Conservation (phyloP, 2,797 vertebrate genomes). For the Borostomias antarcticus region DNA sequence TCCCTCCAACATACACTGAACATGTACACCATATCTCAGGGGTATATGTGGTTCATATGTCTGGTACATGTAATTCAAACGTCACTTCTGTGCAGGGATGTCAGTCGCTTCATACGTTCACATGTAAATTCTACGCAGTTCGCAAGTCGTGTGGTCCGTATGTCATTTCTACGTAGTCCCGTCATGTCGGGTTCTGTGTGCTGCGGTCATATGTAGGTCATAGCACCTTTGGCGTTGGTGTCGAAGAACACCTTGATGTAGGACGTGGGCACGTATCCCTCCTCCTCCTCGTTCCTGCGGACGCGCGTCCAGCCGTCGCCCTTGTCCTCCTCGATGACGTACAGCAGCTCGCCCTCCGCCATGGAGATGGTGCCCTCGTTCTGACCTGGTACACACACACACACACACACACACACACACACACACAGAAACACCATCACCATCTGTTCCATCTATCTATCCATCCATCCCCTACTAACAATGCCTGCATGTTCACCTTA, state of each 20-base stretch:
- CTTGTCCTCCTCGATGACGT: conserved; percentile 98
- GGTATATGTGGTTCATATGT: background rate
- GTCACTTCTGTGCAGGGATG: background rate
- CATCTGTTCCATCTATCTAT: no score
- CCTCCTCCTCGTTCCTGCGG: conserved; percentile 91
- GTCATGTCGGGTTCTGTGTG: background rate
- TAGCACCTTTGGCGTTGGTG: conserved; percentile 97
- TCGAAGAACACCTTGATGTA: conserved; percentile 98
- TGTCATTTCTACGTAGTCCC: no score
- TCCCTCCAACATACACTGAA: background rate
- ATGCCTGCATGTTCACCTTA: no score
- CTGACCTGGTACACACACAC: conserved; percentile 79
- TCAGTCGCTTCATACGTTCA: conserved; percentile 1
- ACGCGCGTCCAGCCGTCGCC: conserved; percentile 98
- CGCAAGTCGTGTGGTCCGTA: conserved; percentile 10
- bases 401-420: background rate
- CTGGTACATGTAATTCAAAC: background rate
- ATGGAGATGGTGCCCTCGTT: conserved; percentile 97
- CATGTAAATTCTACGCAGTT: no score
- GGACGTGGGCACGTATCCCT: conserved; percentile 97
- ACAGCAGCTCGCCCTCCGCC: conserved; percentile 94
- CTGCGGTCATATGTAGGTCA: conserved; percentile 77
- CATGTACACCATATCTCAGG: background rate
- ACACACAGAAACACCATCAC: background rate
- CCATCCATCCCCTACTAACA: no score